Evolutionary conservation across 2,797 vertebrate genomes (phyloP).

Genomic region (Potorous gilbertii): DNA sequence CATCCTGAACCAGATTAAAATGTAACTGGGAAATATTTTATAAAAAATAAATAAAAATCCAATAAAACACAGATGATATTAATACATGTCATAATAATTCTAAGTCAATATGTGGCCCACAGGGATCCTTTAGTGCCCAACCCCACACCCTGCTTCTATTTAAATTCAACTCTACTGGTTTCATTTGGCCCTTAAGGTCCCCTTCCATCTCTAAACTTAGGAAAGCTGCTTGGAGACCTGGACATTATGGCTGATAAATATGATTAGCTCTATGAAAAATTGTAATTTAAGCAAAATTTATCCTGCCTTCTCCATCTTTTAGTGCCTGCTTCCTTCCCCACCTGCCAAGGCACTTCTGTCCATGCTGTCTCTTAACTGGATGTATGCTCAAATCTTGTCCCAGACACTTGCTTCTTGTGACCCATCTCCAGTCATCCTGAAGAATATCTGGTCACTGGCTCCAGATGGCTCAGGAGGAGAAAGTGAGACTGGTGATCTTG

Average conservation of each 20-base stretch:
- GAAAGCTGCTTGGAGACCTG: not conserved
- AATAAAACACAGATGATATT: not conserved
- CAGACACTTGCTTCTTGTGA: not conserved
- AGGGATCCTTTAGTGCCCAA: not conserved
- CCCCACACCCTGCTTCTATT: not conserved
- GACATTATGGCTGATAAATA: not conserved
- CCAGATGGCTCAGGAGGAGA: too few relatives aligned
- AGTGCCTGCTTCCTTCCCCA: not conserved
- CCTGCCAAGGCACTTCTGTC: not conserved
- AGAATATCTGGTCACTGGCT: too few relatives aligned
- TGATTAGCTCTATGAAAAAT: not conserved
- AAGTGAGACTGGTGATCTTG: too few relatives aligned
- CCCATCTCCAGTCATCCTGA: too few relatives aligned
- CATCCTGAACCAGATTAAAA: not conserved
- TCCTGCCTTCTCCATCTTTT: not conserved
- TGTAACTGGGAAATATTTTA: not conserved
- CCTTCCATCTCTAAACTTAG: not conserved
- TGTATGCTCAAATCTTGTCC: not conserved
- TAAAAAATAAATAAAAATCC: not conserved
- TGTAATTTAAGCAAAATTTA: not conserved
- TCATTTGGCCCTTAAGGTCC: not conserved
- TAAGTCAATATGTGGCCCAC: not conserved
- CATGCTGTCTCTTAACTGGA: not conserved
- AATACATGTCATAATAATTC: not conserved
- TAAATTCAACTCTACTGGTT: not conserved